Conservation (phyloP, 2,113 vertebrate species). For the Hypomesus transpacificus region DNA sequence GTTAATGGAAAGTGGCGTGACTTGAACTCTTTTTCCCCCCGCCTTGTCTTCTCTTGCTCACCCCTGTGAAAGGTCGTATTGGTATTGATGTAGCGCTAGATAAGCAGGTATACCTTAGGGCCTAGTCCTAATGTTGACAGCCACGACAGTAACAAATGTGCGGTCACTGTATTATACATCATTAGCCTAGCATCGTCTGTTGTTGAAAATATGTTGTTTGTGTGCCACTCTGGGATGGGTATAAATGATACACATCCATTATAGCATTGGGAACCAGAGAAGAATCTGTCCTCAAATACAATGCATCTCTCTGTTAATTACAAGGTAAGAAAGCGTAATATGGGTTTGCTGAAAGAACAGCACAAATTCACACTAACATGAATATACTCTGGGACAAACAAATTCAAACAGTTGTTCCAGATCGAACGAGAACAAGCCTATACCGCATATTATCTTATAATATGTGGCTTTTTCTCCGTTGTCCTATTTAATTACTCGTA, state of each 20-base stretch:
- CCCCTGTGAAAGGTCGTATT: slow-evolving; percentile 83
- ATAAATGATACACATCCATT: background rate
- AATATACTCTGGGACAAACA: slow-evolving; percentile 26
- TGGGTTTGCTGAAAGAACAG: background rate
- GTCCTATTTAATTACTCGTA: slow-evolving; percentile 54
- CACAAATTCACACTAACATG: background rate
- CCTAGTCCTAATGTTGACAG: slow-evolving; percentile 73
- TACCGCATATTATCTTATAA: slow-evolving; percentile 25
- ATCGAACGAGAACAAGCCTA: slow-evolving; percentile 23
- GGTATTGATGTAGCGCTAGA: slow-evolving; percentile 75
- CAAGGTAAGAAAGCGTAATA: background rate
- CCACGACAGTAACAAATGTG: too few relatives aligned
- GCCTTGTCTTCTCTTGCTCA: slow-evolving; percentile 68
- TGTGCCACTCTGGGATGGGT: background rate
- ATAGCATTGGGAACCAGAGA: background rate
- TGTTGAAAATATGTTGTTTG: too few relatives aligned
- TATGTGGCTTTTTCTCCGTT: slow-evolving; percentile 20
- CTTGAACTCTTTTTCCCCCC: slow-evolving; percentile 73
- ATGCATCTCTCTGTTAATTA: background rate
- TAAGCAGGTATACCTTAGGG: too few relatives aligned
- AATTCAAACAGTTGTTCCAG: slow-evolving; percentile 27
- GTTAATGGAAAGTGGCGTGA: slow-evolving; percentile 94
- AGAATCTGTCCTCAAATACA: background rate
- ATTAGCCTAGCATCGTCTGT: too few relatives aligned
- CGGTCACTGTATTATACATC: too few relatives aligned